Base-by-base conservation (phyloP, 1,140 invertebrate genomes). In the Oedothorax gibbosus region DNA sequence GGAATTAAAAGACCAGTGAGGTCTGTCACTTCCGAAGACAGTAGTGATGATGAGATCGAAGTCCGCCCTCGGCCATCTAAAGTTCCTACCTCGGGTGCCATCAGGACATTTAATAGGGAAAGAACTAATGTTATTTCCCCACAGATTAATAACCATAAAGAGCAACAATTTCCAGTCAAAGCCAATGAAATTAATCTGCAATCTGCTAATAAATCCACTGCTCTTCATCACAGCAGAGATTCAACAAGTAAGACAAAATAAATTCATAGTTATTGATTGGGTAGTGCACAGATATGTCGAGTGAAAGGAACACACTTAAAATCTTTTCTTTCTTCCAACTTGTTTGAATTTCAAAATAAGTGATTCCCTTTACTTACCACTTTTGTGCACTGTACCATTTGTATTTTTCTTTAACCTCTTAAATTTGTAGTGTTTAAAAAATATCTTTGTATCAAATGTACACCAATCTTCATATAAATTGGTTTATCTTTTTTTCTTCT, bases 11-110 rank as follows among this genome's bases (percentile, higher is more conserved):
- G 75, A 54, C 18, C 68, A 7, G 21, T 66, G 49, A 20, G 35
- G 35, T 49, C 77, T 14, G 11, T 14, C 11, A 79, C 14, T 21
- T 68, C 62, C 20, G 71, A 66, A 15, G 64, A 79, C 6, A 76
- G 72, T 49, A 84, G 81, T 76, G 72, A 76, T 18, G 81, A 84
- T 15, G 81, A 84, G 2, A n/a, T 50, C 53, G n/a, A 14, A 15
- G 14, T 76, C 12, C 51, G 56, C 2, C 51, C 14, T 49, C 50
- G 50, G 56, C 8, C 7, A 15, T 54, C 54, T 14, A 54, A 64
- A 56, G 11, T 57, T 72, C 62, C 81, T 68, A 60, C 76, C 14
- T 56, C 50, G 54, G 81, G 81, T 51, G 81, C 81, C 18, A 75
- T 66, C 56, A 75, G 81, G 20, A 84, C 81, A 53, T 84, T 84